These are phyloP conservation scores for Callyntrura sp. DNA, from an alignment of 2,888 invertebrate genomes.

Conservation along the genomic window DNA sequence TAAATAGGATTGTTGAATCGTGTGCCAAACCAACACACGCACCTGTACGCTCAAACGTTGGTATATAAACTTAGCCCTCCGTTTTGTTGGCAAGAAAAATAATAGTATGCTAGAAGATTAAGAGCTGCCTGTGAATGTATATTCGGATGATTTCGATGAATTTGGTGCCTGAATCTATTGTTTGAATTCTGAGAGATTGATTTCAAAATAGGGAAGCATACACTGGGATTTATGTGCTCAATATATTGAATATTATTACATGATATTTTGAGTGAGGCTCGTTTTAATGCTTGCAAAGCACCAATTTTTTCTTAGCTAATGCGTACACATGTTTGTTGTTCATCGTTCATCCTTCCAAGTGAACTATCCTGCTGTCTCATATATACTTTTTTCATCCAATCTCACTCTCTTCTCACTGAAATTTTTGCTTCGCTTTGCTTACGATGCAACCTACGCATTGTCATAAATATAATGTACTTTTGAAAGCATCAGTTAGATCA, in stretches of 20 bases:
- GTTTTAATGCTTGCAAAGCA: neutral
- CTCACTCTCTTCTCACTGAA: conserved; percentile 32
- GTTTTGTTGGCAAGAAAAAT: neutral
- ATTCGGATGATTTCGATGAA: conserved; percentile 44
- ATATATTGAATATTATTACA: neutral
- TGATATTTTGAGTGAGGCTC: neutral
- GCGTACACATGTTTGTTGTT: conserved; percentile 56
- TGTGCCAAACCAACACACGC: neutral
- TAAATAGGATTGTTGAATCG: neutral
- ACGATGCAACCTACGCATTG: conserved; percentile 38
- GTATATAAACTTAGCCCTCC: neutral
- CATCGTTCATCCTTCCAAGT: conserved; percentile 18
- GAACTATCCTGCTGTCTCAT: conserved; percentile 47
- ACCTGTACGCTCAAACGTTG: neutral
- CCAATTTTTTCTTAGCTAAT: conserved; percentile 32
- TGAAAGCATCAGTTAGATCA: conserved; percentile 56
- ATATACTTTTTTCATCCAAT: conserved; percentile 43
- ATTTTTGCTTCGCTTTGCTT: conserved; percentile 47
- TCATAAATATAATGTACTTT: conserved; percentile 65
- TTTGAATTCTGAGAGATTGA: conserved; percentile 57
- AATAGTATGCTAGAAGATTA: neutral
- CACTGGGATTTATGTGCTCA: neutral
- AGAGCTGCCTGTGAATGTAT: conserved; percentile 6
- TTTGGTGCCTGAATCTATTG: conserved; percentile 51
- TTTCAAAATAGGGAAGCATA: neutral